Conservation (phyloP, 2,797 vertebrate species). For the Arnoldichthys spilopterus region DNA sequence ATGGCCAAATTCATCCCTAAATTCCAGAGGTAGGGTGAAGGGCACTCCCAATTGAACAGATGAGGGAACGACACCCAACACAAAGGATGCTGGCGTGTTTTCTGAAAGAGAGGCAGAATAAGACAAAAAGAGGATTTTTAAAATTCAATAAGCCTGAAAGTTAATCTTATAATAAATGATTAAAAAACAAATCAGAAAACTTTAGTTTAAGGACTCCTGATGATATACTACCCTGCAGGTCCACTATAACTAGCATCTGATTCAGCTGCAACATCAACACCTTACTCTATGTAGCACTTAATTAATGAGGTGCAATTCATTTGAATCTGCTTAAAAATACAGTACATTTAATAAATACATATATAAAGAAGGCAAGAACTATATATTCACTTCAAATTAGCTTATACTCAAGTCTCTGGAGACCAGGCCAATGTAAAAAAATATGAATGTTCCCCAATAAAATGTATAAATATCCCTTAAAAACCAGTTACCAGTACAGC, state of each 20-base stretch:
- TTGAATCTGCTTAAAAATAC: background rate
- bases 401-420: too few relatives aligned
- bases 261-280: background rate
- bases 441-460: too few relatives aligned
- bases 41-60: slow-evolving; percentile 81
- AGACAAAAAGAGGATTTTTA: background rate
- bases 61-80: slow-evolving; percentile 69
- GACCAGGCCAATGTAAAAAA: too few relatives aligned
- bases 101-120: slow-evolving; percentile 68
- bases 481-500: too few relatives aligned
- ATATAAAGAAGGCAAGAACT: background rate
- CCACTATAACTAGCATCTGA: background rate
- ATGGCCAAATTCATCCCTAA: slow-evolving; percentile 86
- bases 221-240: background rate
- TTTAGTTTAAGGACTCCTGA: background rate
- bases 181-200: background rate
- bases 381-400: background rate
- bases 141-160: background rate
- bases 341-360: background rate
- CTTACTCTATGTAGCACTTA: background rate
- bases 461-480: too few relatives aligned
- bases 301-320: background rate
- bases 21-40: slow-evolving; percentile 83
- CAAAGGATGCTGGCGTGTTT: slow-evolving; percentile 83
- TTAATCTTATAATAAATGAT: background rate